Conservation (phyloP, 2,113 vertebrate genomes). For the Apodemus sylvaticus region DNA sequence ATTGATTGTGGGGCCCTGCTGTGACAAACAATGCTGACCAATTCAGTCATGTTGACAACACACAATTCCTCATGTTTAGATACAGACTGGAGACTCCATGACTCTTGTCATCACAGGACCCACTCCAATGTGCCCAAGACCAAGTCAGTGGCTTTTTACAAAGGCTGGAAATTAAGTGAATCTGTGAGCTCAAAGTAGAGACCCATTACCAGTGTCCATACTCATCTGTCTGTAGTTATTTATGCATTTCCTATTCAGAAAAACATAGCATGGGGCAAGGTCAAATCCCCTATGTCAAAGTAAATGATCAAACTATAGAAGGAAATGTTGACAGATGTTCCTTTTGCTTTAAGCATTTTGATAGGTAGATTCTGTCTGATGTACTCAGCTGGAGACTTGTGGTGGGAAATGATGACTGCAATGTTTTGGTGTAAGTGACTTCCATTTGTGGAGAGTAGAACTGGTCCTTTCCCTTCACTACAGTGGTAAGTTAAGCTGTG, state of each 20-base stretch:
- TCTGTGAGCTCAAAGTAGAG: not conserved
- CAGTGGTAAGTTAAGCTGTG: not conserved
- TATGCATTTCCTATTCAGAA: not conserved
- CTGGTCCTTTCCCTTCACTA: not conserved
- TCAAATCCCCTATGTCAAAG: slow-evolving; percentile 12
- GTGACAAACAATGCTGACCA: slow-evolving; percentile 67
- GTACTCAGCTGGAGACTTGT: not conserved
- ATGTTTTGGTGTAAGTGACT: not conserved
- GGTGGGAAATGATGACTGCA: not conserved
- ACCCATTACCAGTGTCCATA: not conserved
- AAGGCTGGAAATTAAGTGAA: slow-evolving; percentile 46
- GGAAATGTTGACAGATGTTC: not conserved
- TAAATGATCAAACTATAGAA: slow-evolving; percentile 19
- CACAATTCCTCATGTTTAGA: slow-evolving; percentile 67
- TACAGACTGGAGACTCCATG: slow-evolving; percentile 15
- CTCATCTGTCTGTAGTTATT: slow-evolving; percentile 1
- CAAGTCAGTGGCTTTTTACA: not conserved
- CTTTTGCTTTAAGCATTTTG: not conserved
- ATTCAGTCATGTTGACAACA: slow-evolving; percentile 58
- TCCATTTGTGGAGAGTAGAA: not conserved
- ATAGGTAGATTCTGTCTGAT: not conserved
- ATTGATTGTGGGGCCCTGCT: slow-evolving; percentile 61
- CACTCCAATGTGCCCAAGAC: not conserved
- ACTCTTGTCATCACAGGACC: not conserved
- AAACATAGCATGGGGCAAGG: not conserved